Conservation (phyloP, 2,113 vertebrate genomes). For the Sorex fumeus region DNA sequence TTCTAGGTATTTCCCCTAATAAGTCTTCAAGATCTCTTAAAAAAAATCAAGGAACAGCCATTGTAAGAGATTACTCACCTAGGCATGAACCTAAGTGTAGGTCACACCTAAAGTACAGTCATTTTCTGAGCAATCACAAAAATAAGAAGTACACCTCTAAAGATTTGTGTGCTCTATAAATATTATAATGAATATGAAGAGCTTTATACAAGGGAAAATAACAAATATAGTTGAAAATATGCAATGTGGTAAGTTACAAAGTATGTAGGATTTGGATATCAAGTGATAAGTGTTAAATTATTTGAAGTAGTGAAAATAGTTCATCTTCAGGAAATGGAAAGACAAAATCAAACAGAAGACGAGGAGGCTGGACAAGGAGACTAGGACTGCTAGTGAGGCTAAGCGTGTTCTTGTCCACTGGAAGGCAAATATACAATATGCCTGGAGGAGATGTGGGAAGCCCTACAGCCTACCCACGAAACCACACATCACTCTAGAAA, state of each 20-base stretch:
- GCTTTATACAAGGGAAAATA: background rate
- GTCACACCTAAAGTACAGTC: conserved; percentile 22
- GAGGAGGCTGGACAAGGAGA: background rate
- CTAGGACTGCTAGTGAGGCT: background rate
- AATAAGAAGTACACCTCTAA: conserved; percentile 14
- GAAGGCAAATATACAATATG: background rate
- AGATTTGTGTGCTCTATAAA: conserved; percentile 22
- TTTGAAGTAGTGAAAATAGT: background rate
- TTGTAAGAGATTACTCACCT: conserved; percentile 59
- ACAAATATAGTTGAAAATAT: background rate
- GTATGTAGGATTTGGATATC: background rate
- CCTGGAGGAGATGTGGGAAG: background rate
- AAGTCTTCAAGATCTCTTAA: conserved; percentile 68
- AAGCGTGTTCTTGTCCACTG: background rate
- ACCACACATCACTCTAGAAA: background rate
- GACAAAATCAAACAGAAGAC: background rate
- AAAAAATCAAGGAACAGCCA: conserved; percentile 51
- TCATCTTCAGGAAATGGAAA: background rate
- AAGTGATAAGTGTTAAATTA: conserved; percentile 22
- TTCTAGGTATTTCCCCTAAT: conserved; percentile 57
- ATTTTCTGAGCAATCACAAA: conserved; percentile 54
- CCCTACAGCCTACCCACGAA: background rate
- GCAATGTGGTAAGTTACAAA: background rate
- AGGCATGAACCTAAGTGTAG: conserved; percentile 16
- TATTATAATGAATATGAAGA: conserved; percentile 32